Base-by-base conservation (phyloP, 1,140 invertebrate species). In the Ceratina japonica region DNA sequence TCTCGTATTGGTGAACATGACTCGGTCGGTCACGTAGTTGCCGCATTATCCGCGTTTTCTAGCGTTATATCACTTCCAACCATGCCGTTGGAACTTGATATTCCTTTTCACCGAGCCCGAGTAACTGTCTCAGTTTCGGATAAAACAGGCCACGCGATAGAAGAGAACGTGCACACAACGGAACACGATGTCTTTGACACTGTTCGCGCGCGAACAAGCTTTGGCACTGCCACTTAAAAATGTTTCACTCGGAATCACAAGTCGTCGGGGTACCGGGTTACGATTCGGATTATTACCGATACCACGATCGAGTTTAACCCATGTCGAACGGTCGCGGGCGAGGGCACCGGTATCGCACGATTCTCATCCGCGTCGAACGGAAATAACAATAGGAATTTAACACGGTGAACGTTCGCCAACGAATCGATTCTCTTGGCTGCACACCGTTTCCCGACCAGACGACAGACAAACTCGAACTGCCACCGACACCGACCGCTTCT, bases 11-110 rank as follows among this genome's bases (percentile, higher is more conserved):
- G 1, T 52, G 68, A 79, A 75, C 66, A 72, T 24, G 62, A 62
- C 82, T 85, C 83, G 82, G 82, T 85, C 84, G 84, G 72, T 85
- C 84, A 84, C 82, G 84, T 75, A 85, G 84, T 75, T 84, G 64
- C 68, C 58, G 84, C 79, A 72, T 85, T 81, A 79, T 76, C 80
- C 58, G 75, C 70, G 69, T 66, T 71, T 80, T 31, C 27, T 31
- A 31, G 27, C 27, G 27, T 31, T 31, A 31, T 31, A 31, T 31
- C 27, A 31, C 27, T 31, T 31, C 27, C 27, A 31, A 31, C 27
- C 27, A 31, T 31, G 27, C 27, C 4, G 27, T 31, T 31, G 27
- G 27, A 31, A 31, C 27, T 31, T 4, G 27, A 31, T 31, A 31
- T 31, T 31, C 4, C 27, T 31, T 31, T 31, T 31, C 27, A 1